phyloP scores from a whole-genome alignment of 2,113 vertebrate genomes.

The Naja naja region DNA sequence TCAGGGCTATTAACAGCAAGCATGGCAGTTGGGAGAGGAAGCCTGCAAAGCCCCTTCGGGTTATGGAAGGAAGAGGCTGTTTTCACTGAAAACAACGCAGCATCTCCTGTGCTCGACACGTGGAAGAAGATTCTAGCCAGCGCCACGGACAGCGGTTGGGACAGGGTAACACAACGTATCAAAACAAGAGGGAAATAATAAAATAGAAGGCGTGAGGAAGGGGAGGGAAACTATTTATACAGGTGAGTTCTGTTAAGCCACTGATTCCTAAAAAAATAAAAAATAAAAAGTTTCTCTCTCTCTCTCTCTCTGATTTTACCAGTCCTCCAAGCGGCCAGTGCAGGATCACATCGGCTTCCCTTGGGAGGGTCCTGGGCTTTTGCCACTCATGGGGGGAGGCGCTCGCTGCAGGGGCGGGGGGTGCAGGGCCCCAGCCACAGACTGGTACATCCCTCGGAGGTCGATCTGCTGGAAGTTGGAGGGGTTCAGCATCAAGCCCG shows the following conservation, averaged over 20 bases:
- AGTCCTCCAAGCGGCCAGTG: conserved; percentile 77
- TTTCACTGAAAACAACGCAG: conserved; percentile 82
- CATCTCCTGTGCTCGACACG: conserved; percentile 77
- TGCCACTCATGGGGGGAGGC: conserved; percentile 81
- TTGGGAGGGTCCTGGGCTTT: conserved; percentile 92
- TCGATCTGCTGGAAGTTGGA: conserved; percentile 85
- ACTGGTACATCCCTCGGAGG: conserved; percentile 92
- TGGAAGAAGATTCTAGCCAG: conserved; percentile 80
- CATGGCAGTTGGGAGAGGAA: conserved; percentile 74
- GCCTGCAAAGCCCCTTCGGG: conserved; percentile 70
- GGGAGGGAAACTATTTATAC: conserved; percentile 68
- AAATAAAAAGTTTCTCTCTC: conserved; percentile 65
- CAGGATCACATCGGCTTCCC: conserved; percentile 88
- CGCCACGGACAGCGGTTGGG: conserved; percentile 69
- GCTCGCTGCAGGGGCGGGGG: conserved; percentile 82
- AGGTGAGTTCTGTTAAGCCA: conserved; percentile 82
- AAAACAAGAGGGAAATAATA: conserved; percentile 69
- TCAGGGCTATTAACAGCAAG: conserved; percentile 66
- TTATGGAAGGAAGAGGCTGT: conserved; percentile 76
- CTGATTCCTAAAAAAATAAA: conserved; percentile 84
- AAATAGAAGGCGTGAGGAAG: conserved; percentile 69
- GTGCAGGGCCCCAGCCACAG: conserved; percentile 75
- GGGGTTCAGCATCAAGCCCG: conserved; percentile 77
- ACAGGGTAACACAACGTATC: conserved; percentile 64
- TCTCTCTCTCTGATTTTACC: conserved; percentile 75